These are phyloP conservation scores for Halocynthia roretzi DNA, from an alignment of 23 tunicate genomes.

Conservation along the genomic window DNA sequence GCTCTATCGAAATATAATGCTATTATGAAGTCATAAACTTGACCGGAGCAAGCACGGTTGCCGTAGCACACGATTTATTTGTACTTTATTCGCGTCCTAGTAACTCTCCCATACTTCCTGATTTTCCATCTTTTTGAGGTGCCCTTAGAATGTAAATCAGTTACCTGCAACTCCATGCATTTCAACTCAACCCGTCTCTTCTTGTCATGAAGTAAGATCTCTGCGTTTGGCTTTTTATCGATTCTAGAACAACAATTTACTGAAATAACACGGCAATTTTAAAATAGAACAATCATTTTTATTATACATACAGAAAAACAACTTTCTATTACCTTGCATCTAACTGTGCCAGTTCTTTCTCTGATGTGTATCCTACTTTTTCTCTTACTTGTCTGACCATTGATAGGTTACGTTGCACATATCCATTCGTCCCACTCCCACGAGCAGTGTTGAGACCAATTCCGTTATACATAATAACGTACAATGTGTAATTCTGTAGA, in stretches of 20 bases:
- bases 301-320: background rate
- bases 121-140: too few relatives aligned
- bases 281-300: background rate
- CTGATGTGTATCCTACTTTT: constrained; percentile 59
- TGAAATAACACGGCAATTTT: background rate
- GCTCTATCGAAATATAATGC: too few relatives aligned
- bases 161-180: constrained; percentile 84
- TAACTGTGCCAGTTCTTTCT: constrained; percentile 39
- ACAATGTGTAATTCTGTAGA: background rate
- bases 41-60: too few relatives aligned
- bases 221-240: constrained; percentile 73
- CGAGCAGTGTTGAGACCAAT: constrained; percentile 86
- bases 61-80: too few relatives aligned
- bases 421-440: constrained; percentile 96
- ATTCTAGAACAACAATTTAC: constrained; percentile 28
- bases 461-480: constrained; percentile 60
- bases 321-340: background rate
- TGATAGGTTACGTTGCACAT: constrained; percentile 83
- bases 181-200: constrained; percentile 80
- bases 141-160: background rate
- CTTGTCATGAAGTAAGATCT: constrained; percentile 59
- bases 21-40: too few relatives aligned
- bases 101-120: too few relatives aligned
- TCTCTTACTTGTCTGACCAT: constrained; percentile 58
- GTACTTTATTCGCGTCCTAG: too few relatives aligned